phyloP scores from a whole-genome alignment of 2,113 vertebrate species.

The Chionodraco myersi region DNA sequence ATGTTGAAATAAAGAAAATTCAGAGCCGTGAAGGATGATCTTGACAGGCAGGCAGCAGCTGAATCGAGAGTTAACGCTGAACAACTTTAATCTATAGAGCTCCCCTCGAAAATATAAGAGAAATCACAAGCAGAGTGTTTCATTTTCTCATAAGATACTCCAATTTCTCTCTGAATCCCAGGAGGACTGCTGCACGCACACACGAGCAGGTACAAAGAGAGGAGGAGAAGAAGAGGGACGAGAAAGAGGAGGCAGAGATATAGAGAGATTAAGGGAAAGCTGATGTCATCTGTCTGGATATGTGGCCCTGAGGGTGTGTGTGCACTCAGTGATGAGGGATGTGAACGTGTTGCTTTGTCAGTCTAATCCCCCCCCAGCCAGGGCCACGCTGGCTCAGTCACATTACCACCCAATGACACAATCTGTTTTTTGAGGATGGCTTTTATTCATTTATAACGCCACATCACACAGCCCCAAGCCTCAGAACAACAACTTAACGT shows the following conservation, averaged over 20 bases:
- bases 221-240: constrained; percentile 15
- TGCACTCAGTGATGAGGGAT: constrained; percentile 45
- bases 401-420: constrained; percentile 75
- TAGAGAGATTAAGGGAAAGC: constrained; percentile 61
- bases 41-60: constrained; percentile 40
- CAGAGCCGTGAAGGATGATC: constrained; percentile 30
- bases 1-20: constrained; percentile 19
- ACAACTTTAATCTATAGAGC: constrained; percentile 43
- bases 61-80: background rate
- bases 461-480: constrained; percentile 31
- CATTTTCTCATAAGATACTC: constrained; percentile 48
- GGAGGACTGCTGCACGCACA: background rate
- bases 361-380: constrained; percentile 73
- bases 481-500: constrained; percentile 14
- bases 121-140: constrained; percentile 13
- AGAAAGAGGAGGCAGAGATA: constrained; percentile 36
- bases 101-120: constrained; percentile 9
- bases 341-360: constrained; percentile 75
- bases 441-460: constrained; percentile 38
- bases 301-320: constrained; percentile 36
- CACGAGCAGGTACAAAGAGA: constrained; percentile 26
- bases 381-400: constrained; percentile 46
- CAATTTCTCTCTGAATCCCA: background rate
- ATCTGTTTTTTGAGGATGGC: constrained; percentile 65
- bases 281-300: constrained; percentile 77